Evolutionary conservation across 1,140 invertebrate species (phyloP), one percentile per base, ranked within the genome.

Genomic region (Capitella teleta): DNA sequence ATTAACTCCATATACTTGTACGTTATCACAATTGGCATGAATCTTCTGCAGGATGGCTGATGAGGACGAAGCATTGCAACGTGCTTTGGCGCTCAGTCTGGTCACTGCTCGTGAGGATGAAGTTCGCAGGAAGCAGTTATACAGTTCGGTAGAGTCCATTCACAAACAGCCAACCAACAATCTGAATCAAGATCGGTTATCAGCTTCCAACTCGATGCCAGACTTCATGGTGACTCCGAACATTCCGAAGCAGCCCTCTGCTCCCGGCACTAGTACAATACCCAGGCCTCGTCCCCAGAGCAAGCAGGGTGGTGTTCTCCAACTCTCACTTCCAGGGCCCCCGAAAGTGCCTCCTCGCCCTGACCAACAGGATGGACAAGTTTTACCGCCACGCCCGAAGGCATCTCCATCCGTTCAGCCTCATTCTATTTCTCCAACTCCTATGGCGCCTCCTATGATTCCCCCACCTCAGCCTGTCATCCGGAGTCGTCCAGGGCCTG

Each of bases 91-190:
- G 8, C 43, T 52, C 4, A 52, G 50, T 23, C 32, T 52, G 18
- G 34, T 52, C 25, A 52, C 50, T 10, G 50, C 50, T 8, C n/a
- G 28, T 21, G 25, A 49, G 28, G 50, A 52, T 46, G 50, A 52
- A 36, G 23, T 42, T 10, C 50, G 42, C 34, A 14, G 49, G 10
- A 4, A 24, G 0, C 38, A 40, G 25, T 18, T 40, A n/a, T 40
- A 40, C 16, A 18, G 25, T 24, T 40, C 38, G 6, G 38, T 40
- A 40, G 38, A 40, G 25, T 21, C 38, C 38, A 40, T 40, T 8
- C 38, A 18, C 19, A 18, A 40, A 21, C 36, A 37, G 2, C 19
- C 25, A 10, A 24, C 38, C 19, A 40, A 40, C 25, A 24, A 40
- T 6, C 5, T 19, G 38, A 40, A 18, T n/a, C 25, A 8, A 24